These are phyloP conservation scores for Pterois miles DNA, from an alignment of 2,797 vertebrate genomes.

Conservation along the genomic window DNA sequence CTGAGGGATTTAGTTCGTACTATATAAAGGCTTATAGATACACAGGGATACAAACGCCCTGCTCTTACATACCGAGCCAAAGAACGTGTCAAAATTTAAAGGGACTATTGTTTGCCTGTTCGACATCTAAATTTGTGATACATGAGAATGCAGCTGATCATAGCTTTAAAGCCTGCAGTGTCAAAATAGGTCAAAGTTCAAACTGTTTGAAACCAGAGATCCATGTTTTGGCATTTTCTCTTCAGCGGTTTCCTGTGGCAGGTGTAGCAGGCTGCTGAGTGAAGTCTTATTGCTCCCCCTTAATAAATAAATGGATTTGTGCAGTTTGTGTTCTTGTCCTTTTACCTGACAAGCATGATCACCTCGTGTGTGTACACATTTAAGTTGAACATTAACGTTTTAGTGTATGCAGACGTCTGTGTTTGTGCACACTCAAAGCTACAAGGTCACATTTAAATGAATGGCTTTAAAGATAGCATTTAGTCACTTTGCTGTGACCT, in stretches of 20 bases:
- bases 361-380: not conserved
- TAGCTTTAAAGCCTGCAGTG: not conserved
- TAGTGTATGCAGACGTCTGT: slow-evolving; percentile 1
- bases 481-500: slow-evolving; percentile 15
- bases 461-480: not conserved
- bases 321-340: not conserved
- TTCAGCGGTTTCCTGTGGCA: not conserved
- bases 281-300: not conserved
- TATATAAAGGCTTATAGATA: slow-evolving; percentile 23
- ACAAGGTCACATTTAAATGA: slow-evolving; percentile 7
- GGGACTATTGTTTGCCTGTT: not conserved
- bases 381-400: slow-evolving; percentile 31
- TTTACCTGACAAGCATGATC: not conserved
- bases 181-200: slow-evolving; percentile 41
- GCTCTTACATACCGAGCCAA: not conserved
- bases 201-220: slow-evolving; percentile 10
- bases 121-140: not conserved
- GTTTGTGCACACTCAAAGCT: not conserved
- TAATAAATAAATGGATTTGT: not conserved
- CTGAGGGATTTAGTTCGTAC: slow-evolving; percentile 18
- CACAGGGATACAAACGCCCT: not conserved
- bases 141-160: not conserved
- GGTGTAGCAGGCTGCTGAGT: not conserved
- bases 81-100: not conserved
- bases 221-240: not conserved